Base-by-base conservation (phyloP, 2,888 invertebrate genomes). In the Meghimatium bilineatum region DNA sequence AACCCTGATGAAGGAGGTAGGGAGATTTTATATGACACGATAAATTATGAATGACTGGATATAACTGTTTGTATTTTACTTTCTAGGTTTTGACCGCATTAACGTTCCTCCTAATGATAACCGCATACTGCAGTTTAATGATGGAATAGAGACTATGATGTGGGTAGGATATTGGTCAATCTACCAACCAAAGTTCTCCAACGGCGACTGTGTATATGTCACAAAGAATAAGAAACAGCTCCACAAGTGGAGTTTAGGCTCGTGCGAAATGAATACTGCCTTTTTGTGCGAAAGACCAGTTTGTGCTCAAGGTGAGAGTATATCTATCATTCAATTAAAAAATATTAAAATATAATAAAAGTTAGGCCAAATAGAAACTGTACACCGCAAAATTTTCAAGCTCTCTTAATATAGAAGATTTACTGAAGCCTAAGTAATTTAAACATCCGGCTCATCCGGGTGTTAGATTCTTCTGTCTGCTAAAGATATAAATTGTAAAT, bases 261-360 rank as follows among this genome's bases (percentile, higher is more conserved):
- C 88, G n/a, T 91, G 91, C 83, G 84, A 87, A 49, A 76, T 76
- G 23, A 88, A 88, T 77, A 75, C 87, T 75, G 81, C 88, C 0
- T 91, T 87, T 82, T 85, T 91, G 20, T 91, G 91, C 85, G 88
- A 89, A 67, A 84, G 87, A 52, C 85, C 84, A 63, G 89, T 90
- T n/a, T 89, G 88, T 74, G 88, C 90, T 60, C 10, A 82, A 76
- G 88, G 91, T 90, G 85, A 12, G 32, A n/a, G n/a, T n/a, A 66
- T 32, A 29, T 32, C 20, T 12, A 66, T 32, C 14, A 32, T 63
- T 63, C 3, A 20, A 10, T 23, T 23, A 12, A 12, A 23, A 8
- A 12, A 17, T 56, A 56, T 44, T n/a, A 44, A 5, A 12, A 14
- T 14, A 56, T 56, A 23, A 6, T 56, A 3, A 56, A 56, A 8